Percentiles rank a stretch among this genome's conserved stretches.
These are phyloP conservation scores for Trichechus manatus DNA, from an alignment of 2,113 vertebrate genomes.

Conservation along the genomic window DNA sequence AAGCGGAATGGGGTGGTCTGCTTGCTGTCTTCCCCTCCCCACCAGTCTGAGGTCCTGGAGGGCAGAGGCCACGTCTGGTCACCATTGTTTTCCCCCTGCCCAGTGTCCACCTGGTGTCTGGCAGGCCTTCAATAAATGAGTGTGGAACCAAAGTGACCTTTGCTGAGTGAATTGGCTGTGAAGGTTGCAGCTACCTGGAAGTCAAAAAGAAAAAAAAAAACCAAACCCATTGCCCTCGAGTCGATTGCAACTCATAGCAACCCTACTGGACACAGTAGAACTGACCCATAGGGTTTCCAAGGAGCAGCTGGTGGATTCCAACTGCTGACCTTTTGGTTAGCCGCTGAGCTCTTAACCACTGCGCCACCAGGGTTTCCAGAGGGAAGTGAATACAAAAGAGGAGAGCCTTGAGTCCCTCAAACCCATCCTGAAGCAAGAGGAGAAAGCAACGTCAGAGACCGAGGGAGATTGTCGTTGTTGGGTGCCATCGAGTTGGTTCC, in stretches of 20 bases:
- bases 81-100: not conserved
- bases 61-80: not conserved
- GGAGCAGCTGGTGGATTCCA: too few relatives aligned
- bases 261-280: too few relatives aligned
- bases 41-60: not conserved
- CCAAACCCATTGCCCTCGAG: too few relatives aligned
- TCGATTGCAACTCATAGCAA: too few relatives aligned
- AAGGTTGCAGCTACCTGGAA: not conserved
- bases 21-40: not conserved
- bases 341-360: too few relatives aligned
- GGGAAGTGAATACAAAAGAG: conserved; percentile 2
- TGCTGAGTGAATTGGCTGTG: not conserved
- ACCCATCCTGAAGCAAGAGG: not conserved
- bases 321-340: too few relatives aligned
- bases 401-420: not conserved
- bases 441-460: not conserved
- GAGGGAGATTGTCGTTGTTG: not conserved
- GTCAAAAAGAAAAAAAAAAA: too few relatives aligned
- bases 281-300: too few relatives aligned
- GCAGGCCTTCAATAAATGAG: conserved; percentile 2
- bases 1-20: not conserved
- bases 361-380: not conserved
- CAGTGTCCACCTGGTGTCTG: not conserved
- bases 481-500: not conserved
- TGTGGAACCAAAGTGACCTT: not conserved